Percentiles rank a stretch among this genome's conserved stretches.
Evolutionary conservation across 2,797 vertebrate species (phyloP).

Genomic region (Hypotaenidia philippensis): DNA sequence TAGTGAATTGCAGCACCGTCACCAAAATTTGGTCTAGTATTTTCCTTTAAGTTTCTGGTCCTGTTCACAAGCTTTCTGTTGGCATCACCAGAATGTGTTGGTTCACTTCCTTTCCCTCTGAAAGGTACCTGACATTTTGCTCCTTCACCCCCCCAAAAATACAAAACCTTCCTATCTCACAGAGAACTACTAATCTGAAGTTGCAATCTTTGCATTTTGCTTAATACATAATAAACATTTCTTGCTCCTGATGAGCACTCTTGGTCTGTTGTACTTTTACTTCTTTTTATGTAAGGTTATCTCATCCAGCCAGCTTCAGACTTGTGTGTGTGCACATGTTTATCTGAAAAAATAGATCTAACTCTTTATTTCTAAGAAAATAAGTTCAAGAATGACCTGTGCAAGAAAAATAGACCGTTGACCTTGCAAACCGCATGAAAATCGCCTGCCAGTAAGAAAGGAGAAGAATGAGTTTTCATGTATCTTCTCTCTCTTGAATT

Average conservation of each 20-base stretch:
- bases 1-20: neutral
- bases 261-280: neutral
- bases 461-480: neutral
- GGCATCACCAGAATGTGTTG: neutral
- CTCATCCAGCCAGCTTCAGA: neutral
- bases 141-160: neutral
- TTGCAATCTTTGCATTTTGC: neutral
- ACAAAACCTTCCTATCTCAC: neutral
- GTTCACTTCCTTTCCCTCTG: neutral
- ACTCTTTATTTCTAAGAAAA: neutral
- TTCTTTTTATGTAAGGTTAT: neutral
- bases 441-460: neutral
- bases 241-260: neutral
- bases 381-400: neutral
- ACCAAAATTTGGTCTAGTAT: neutral
- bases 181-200: neutral
- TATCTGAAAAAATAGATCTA: neutral
- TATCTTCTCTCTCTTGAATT: neutral
- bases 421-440: neutral
- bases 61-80: neutral
- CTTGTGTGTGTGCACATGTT: neutral
- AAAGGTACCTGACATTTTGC: neutral
- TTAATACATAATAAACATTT: neutral
- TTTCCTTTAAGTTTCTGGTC: neutral
- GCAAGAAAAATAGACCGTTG: neutral